These are phyloP conservation scores for Sesia bembeciformis DNA, from an alignment of 2,888 invertebrate genomes.

Conservation along the genomic window DNA sequence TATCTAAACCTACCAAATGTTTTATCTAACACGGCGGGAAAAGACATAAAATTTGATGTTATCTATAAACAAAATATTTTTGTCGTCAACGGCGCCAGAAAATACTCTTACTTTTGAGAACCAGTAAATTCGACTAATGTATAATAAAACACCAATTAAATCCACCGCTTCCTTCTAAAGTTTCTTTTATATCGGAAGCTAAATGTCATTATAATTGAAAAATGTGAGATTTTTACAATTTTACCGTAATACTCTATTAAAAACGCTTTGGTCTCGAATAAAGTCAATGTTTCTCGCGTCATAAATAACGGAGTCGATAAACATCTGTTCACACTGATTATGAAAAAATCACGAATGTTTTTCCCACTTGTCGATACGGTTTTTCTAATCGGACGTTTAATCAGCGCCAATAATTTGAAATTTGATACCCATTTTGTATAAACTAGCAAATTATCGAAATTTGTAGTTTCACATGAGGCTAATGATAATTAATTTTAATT, in stretches of 20 bases:
- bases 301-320: constrained; percentile 14
- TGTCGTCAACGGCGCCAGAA: not conserved
- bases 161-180: constrained; percentile 10
- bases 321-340: constrained; percentile 6
- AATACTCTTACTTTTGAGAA: constrained; percentile 14
- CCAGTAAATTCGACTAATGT: not conserved
- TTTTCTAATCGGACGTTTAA: not conserved
- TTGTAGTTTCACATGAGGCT: not conserved
- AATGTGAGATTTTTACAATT: constrained; percentile 29
- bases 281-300: constrained; percentile 10
- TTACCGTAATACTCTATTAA: constrained; percentile 19
- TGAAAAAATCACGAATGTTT: not conserved
- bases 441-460: not conserved
- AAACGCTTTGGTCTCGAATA: constrained; percentile 11
- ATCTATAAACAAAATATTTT: not conserved
- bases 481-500: not conserved
- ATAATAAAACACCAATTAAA: constrained; percentile 3
- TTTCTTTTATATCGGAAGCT: constrained; percentile 23
- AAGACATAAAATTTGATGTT: not conserved
- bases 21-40: not conserved
- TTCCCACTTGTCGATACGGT: not conserved
- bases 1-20: no score
- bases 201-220: constrained; percentile 18
- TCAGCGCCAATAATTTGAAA: not conserved
- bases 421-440: not conserved